phyloP scores from a whole-genome alignment of 2,113 vertebrate species.

The Vulpes ferrilata region DNA sequence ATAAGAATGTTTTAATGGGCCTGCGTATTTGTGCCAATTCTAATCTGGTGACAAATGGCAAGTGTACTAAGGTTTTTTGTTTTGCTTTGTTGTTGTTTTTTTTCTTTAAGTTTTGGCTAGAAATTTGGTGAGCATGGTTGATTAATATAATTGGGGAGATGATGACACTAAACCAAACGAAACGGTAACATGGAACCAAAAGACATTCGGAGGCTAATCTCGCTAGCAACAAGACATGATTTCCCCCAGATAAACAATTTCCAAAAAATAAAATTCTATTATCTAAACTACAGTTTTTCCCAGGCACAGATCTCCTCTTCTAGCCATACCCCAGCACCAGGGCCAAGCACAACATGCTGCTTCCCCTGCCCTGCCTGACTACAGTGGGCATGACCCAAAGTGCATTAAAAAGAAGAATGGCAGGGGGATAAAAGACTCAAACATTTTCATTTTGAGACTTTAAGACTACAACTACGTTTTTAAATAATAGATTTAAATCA shows the following conservation, averaged over 20 bases:
- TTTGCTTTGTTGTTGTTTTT: not conserved
- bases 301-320: not conserved
- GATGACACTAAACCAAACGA: conserved; percentile 50
- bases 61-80: not conserved
- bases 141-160: conserved; percentile 71
- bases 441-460: conserved; percentile 67
- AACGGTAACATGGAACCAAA: conserved; percentile 47
- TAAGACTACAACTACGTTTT: conserved; percentile 50
- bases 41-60: conserved; percentile 71
- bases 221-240: not conserved
- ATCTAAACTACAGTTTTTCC: not conserved
- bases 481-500: conserved; percentile 75
- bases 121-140: conserved; percentile 47
- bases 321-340: not conserved
- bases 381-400: not conserved
- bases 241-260: not conserved
- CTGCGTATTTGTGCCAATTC: conserved; percentile 53
- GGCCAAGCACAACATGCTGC: not conserved
- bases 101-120: conserved; percentile 71
- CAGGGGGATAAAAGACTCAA: not conserved
- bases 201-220: conserved; percentile 67
- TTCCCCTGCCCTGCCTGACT: not conserved
- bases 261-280: conserved; percentile 14
- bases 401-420: conserved; percentile 9
- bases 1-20: conserved; percentile 66